Conservation (phyloP, 2,888 invertebrate species). For the Iselma pallidipennis region DNA sequence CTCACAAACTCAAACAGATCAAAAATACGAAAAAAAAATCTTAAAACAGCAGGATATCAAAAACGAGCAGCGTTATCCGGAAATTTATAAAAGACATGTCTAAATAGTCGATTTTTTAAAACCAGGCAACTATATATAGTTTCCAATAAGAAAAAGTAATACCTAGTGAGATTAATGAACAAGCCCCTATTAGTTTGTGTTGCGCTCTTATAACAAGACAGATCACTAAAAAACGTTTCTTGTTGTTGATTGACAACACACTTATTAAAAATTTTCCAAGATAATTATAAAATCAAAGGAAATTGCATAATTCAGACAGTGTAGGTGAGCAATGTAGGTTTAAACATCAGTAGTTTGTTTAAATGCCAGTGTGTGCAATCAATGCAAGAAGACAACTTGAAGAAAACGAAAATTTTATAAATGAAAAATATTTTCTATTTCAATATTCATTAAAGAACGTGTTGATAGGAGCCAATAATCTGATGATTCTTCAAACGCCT, state of each 20-base stretch:
- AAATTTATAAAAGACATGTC: background rate
- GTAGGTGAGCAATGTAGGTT: constrained; percentile 4
- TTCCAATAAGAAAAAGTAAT: background rate
- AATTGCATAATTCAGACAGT: background rate
- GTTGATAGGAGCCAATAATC: background rate
- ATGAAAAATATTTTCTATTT: too few relatives aligned
- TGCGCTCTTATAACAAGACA: background rate
- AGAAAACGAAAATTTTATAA: too few relatives aligned
- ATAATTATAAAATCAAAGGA: background rate
- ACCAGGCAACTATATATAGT: background rate
- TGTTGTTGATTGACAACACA: background rate
- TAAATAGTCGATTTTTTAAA: background rate
- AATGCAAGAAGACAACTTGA: too few relatives aligned
- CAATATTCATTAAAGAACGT: too few relatives aligned
- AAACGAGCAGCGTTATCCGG: background rate
- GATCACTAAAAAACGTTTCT: background rate
- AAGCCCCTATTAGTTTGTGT: too few relatives aligned
- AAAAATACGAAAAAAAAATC: too few relatives aligned
- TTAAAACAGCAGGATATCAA: background rate
- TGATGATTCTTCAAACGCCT: background rate
- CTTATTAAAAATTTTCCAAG: background rate
- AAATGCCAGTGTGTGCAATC: background rate
- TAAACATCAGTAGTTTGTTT: background rate
- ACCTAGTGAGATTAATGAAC: background rate
- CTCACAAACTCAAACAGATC: too few relatives aligned